A percentile compares a stretch with the other conserved stretches of the same genome.
phyloP scores from a whole-genome alignment of 92 coral and sea anemone genomes.

The Parazoanthus atlanticus region DNA sequence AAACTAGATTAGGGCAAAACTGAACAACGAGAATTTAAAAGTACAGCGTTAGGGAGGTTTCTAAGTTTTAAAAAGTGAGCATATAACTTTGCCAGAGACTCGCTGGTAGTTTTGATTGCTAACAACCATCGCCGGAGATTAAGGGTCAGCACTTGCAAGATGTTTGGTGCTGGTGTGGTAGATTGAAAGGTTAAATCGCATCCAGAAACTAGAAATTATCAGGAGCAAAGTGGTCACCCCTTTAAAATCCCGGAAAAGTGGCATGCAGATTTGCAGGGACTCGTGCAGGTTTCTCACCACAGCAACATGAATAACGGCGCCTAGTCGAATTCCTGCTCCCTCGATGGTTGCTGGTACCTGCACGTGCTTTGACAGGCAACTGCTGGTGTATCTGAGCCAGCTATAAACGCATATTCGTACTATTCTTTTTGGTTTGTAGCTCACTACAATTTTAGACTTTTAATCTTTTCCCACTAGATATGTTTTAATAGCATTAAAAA shows the following conservation, averaged over 20 bases:
- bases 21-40: neutral
- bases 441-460: neutral
- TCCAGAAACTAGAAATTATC: neutral
- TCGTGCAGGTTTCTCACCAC: neutral
- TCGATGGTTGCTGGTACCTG: constrained; percentile 5
- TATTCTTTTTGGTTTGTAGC: neutral
- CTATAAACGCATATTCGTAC: neutral
- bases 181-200: too few species aligned
- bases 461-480: neutral
- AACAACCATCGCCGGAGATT: neutral
- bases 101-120: neutral
- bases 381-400: neutral
- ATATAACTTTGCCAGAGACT: neutral
- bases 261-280: neutral
- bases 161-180: neutral
- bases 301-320: neutral
- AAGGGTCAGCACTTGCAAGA: neutral
- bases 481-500: neutral
- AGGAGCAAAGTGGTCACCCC: neutral
- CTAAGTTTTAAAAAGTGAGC: neutral
- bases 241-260: too few species aligned
- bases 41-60: neutral
- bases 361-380: neutral
- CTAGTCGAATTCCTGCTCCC: neutral
- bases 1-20: neutral